phyloP scores from a whole-genome alignment of 2,113 vertebrate species.

The Sarotherodon lohbergeri region DNA sequence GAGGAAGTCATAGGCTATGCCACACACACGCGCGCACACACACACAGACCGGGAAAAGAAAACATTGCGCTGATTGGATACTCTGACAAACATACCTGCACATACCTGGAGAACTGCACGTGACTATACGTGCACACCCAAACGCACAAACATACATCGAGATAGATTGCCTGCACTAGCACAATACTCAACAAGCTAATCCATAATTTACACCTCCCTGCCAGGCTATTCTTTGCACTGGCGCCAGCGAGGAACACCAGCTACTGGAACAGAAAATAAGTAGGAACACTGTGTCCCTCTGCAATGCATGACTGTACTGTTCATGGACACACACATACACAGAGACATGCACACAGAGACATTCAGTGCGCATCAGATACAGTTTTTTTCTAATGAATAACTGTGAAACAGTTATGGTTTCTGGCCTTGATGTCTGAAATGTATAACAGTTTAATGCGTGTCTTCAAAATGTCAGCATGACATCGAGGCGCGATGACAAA shows the following conservation, averaged over 20 bases:
- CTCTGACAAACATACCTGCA: neutral
- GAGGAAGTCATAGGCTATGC: neutral
- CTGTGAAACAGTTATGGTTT: neutral
- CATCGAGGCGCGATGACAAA: neutral
- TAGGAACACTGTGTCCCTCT: slow-evolving; percentile 49
- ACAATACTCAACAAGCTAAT: slow-evolving; percentile 50
- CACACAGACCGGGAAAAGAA: neutral
- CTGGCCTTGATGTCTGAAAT: neutral
- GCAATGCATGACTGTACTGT: slow-evolving; percentile 10
- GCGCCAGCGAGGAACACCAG: slow-evolving; percentile 41
- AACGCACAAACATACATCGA: neutral
- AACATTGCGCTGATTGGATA: neutral
- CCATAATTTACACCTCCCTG: slow-evolving; percentile 70
- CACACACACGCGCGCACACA: neutral
- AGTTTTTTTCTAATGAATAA: neutral
- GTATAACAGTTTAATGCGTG: neutral
- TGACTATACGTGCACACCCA: neutral
- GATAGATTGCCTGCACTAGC: slow-evolving; percentile 12
- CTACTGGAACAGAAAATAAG: slow-evolving; percentile 49
- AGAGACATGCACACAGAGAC: neutral
- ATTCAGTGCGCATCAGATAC: neutral
- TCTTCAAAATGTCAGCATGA: neutral
- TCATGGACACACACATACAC: neutral
- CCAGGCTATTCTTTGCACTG: slow-evolving; percentile 49
- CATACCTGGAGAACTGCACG: neutral